Evolutionary conservation across 1,140 invertebrate species (phyloP).

Genomic region (Cecropterus lyciades): DNA sequence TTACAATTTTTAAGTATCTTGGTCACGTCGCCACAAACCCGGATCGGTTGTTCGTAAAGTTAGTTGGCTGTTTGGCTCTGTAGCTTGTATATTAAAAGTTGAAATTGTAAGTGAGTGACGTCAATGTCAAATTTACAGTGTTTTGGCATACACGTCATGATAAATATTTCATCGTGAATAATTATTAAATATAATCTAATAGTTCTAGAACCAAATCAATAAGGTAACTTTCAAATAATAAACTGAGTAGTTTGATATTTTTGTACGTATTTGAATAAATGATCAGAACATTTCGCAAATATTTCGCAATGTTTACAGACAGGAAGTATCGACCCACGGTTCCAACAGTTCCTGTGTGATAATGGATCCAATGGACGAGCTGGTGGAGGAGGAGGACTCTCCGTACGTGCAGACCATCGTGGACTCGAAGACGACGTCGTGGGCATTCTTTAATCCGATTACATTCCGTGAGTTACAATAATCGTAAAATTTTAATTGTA

Average conservation of each 20-base stretch:
- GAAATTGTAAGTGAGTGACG: too few relatives aligned
- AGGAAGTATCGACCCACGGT: neutral
- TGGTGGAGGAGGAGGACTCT: slow-evolving; percentile 12
- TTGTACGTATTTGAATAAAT: too few relatives aligned
- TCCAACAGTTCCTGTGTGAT: neutral
- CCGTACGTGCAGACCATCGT: slow-evolving; percentile 7
- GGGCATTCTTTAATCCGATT: neutral
- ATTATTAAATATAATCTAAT: too few relatives aligned
- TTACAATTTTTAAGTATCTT: too few relatives aligned
- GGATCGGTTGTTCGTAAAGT: too few relatives aligned
- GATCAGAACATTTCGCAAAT: neutral
- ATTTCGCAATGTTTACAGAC: slow-evolving; percentile 7
- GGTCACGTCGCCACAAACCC: too few relatives aligned
- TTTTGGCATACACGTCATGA: too few relatives aligned
- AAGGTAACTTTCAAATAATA: neutral
- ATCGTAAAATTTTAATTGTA: too few relatives aligned
- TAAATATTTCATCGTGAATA: too few relatives aligned
- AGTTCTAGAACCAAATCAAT: neutral
- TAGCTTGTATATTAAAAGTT: too few relatives aligned
- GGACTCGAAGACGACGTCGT: neutral
- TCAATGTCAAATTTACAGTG: too few relatives aligned
- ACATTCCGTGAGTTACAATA: neutral
- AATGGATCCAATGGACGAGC: neutral
- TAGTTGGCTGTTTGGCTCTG: too few relatives aligned
- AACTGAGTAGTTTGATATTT: neutral